Conservation (phyloP, 1,140 invertebrate species). For the Mycetomoellerius zeteki region DNA sequence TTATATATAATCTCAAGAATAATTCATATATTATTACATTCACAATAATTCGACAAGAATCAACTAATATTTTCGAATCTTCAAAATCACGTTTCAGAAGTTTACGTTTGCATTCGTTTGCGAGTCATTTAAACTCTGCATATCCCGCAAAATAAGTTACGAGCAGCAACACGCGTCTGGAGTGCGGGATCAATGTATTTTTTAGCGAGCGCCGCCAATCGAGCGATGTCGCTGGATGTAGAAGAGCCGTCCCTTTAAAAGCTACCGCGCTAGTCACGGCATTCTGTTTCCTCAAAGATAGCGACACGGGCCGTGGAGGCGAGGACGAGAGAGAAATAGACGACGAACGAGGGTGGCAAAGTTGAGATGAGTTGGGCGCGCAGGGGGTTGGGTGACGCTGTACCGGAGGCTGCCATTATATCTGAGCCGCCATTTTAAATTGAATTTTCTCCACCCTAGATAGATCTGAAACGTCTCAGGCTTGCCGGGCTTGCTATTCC, state of each 20-base stretch:
- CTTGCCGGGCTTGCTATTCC: constrained; percentile 76
- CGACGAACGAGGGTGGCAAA: constrained; percentile 78
- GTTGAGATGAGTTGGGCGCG: constrained; percentile 81
- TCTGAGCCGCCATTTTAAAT: constrained; percentile 87
- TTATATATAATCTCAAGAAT: neutral
- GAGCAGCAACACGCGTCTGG: neutral
- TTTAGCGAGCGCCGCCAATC: constrained; percentile 28
- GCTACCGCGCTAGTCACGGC: constrained; percentile 68
- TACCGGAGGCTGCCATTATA: constrained; percentile 87
- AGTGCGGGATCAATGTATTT: constrained; percentile 28
- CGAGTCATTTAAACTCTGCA: neutral
- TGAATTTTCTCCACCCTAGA: constrained; percentile 87
- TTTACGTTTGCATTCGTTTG: too few species aligned
- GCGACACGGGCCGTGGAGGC: constrained; percentile 67
- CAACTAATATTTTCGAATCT: too few species aligned
- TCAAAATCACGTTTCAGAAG: neutral
- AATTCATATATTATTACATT: neutral
- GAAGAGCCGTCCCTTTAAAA: constrained; percentile 63
- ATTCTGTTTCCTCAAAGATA: constrained; percentile 75
- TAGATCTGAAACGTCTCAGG: constrained; percentile 86
- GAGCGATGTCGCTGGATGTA: constrained; percentile 27
- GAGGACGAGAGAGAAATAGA: constrained; percentile 76
- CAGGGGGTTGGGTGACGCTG: constrained; percentile 78
- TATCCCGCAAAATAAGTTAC: neutral
- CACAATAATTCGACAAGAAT: neutral